Percentiles rank a stretch among this genome's conserved stretches.
Conservation (phyloP, 1,140 invertebrate genomes). For the Tetramorium alpestre region DNA sequence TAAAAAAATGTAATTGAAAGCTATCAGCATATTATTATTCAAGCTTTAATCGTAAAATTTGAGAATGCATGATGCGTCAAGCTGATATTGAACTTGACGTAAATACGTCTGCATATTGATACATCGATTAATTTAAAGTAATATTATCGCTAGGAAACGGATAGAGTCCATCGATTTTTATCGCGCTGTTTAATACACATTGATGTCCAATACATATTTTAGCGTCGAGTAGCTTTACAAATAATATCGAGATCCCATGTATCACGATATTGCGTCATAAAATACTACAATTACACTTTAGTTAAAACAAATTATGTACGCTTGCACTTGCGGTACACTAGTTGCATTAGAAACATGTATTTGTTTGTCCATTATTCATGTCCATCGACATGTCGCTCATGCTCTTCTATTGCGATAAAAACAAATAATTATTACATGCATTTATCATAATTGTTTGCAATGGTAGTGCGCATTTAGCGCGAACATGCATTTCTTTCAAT, state of each 20-base stretch:
- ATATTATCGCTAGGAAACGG: background rate
- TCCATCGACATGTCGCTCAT: background rate
- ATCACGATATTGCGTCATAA: background rate
- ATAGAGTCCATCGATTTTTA: background rate
- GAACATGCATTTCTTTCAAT: background rate
- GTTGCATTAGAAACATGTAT: constrained; percentile 48
- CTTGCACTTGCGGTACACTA: constrained; percentile 30
- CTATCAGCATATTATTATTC: background rate
- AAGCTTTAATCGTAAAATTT: constrained; percentile 17
- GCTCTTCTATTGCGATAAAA: constrained; percentile 17
- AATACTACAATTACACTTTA: constrained; percentile 33
- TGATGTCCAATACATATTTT: constrained; percentile 35
- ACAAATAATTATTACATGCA: background rate
- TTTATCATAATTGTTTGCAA: background rate
- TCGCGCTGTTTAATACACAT: constrained; percentile 31
- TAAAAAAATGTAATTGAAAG: background rate
- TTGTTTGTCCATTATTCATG: constrained; percentile 53
- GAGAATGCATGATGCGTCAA: background rate
- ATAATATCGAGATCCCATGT: constrained; percentile 1
- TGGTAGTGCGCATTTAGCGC: background rate
- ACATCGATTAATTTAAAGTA: constrained; percentile 28
- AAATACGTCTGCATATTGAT: constrained; percentile 8
- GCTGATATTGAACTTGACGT: constrained; percentile 6
- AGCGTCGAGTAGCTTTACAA: background rate
- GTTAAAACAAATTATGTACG: constrained; percentile 57